Base-by-base conservation (phyloP, 2,888 invertebrate species). In the Dynastes hyllus region DNA sequence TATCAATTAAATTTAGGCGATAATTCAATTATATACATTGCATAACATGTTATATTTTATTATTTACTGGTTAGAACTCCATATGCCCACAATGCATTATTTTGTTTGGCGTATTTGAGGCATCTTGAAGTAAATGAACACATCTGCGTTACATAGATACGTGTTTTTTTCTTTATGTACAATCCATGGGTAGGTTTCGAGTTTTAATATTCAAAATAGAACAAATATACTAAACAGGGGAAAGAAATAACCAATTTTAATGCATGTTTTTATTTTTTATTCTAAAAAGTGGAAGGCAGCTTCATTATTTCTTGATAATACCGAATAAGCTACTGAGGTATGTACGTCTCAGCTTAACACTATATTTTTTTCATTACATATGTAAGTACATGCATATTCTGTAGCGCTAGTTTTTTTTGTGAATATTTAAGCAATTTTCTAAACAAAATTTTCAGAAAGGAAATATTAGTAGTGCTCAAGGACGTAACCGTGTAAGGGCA, bases 281-380 rank as follows among this genome's bases (percentile, higher is more conserved):
- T 29, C 5, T 11, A 51, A 51, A 69, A 69, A 69, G 69, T 27
- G 69, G 69, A 51, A 69, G 5, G 69, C 69, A 69, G 69, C 69
- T 69, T 69, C 69, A 69, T 51, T 55, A 71, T 71, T 71, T 71
- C 55, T 71, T 58, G n/a, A 50, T 71, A 50, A 55, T 71, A 55
- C 71, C 53, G 37, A 71, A 40, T 29, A 71, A 58, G 55, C 37
- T 71, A 37, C 16, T 71, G 37, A 71, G 71, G 71, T 71, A 71
- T n/a, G 69, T 69, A 71, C 13, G 69, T 69, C 32, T 32, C 29
- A 51, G 1, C 22, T 63, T 63, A 63, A 11, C 11, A 11, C 8
- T 63, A 13, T 32, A 63, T 32, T 29, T 13, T 29, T 63, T 63
- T 63, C 63, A 13, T 37, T 37, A 5, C 5, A 37, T 37, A 5